Conservation (phyloP, 2,797 vertebrate genomes). For the Amniataba percoides region DNA sequence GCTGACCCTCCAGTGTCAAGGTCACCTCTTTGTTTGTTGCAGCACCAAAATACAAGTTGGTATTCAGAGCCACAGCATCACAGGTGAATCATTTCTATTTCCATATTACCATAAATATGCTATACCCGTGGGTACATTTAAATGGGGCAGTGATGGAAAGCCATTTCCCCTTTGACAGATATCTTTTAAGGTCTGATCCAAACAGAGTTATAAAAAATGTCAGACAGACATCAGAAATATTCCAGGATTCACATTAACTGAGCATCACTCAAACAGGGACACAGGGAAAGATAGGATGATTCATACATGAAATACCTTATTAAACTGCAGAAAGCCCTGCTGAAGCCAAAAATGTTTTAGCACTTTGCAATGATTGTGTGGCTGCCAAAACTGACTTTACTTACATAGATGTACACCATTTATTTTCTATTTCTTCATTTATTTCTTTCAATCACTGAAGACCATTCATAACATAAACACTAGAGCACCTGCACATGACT, state of each 20-base stretch:
- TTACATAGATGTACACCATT: not conserved
- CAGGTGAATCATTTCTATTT: slow-evolving; percentile 40
- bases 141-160: slow-evolving; percentile 60
- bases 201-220: slow-evolving; percentile 55
- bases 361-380: slow-evolving; percentile 14
- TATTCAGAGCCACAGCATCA: slow-evolving; percentile 63
- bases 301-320: slow-evolving; percentile 45
- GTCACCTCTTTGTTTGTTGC: slow-evolving; percentile 64
- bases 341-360: slow-evolving; percentile 13
- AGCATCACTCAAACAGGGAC: slow-evolving; percentile 49
- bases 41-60: slow-evolving; percentile 48
- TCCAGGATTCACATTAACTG: slow-evolving; percentile 50
- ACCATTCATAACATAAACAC: not conserved
- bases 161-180: slow-evolving; percentile 73
- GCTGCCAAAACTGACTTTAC: slow-evolving; percentile 10
- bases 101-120: slow-evolving; percentile 68
- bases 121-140: slow-evolving; percentile 59
- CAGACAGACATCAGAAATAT: slow-evolving; percentile 54
- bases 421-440: not conserved
- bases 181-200: slow-evolving; percentile 69
- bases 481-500: not conserved
- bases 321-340: slow-evolving; percentile 21
- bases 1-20: slow-evolving; percentile 57
- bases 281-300: slow-evolving; percentile 15
- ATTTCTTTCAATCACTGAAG: not conserved